Evolutionary conservation across 2,113 vertebrate species (phyloP).

Genomic region (Sapayoa aenigma): DNA sequence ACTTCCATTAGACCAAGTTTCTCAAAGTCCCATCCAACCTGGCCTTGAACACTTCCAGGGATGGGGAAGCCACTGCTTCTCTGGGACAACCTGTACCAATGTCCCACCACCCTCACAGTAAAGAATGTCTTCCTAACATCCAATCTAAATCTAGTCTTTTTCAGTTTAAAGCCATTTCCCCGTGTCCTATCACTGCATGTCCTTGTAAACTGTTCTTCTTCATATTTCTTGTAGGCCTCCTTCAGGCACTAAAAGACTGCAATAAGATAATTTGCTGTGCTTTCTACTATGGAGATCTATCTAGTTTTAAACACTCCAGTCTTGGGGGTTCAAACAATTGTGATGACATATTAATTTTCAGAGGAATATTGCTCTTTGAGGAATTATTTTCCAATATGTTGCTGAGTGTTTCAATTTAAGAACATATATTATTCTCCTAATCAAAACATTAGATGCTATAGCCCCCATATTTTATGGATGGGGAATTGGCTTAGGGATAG

Average conservation of each 20-base stretch:
- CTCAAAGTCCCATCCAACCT: background rate
- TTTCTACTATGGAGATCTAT: background rate
- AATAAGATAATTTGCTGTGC: background rate
- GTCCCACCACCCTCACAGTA: background rate
- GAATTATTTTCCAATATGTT: background rate
- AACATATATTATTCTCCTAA: background rate
- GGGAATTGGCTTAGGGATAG: background rate
- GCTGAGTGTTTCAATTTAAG: constrained; percentile 1
- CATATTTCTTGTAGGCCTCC: background rate
- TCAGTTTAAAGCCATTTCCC: background rate
- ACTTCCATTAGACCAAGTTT: background rate
- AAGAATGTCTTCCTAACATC: background rate
- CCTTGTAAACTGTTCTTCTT: background rate
- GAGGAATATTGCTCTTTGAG: background rate
- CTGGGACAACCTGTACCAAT: background rate
- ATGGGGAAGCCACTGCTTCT: background rate
- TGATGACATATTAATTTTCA: background rate
- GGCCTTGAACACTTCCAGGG: background rate
- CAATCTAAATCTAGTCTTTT: background rate
- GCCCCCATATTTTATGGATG: background rate
- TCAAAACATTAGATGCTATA: background rate
- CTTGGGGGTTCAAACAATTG: background rate
- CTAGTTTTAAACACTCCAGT: background rate
- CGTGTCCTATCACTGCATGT: background rate
- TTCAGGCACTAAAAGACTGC: background rate